Evolutionary conservation across 2,113 vertebrate genomes (phyloP), one percentile per base, ranked within the genome.

Genomic region (Periophthalmus modestus): DNA sequence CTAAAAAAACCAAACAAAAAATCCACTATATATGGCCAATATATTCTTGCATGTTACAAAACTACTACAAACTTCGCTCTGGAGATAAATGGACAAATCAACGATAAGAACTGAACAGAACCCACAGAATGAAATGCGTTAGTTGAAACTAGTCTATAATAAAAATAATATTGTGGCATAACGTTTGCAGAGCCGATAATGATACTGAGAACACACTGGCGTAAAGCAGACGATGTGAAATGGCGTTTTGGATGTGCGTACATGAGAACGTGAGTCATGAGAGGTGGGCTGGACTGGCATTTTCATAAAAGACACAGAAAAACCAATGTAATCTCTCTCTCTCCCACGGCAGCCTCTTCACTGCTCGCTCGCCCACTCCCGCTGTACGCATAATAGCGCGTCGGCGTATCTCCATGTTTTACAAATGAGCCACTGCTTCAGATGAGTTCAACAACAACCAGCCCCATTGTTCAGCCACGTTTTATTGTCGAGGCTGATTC

Each of bases 251-350:
- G 39, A 43, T 2, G 63, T 72, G 73, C 77, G 47, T 87, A 33
- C 18, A 73, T 70, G 82, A 75, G 68, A 34, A 77, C 80, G 79
- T 91, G 89, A 91, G 83, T 89, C 86, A 89, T 80, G 78, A 74
- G 77, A 46, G 61, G 87, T 88, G 72, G 89, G 86, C 71, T 79
- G 69, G 23, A 66, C 82, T 90, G 86, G 86, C 85, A 82, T 68
- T 4, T 15, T 58, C 76, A 86, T 82, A 89, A n/a, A 86, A 90
- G 80, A 77, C 73, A 77, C 72, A 69, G 71, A 77, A 68, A 43
- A 61, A 43, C 68, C 33, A 48, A 83, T 80, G 66, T 69, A 77
- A 78, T 79, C 36, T 65, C 72, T 47, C 66, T 72, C 75, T 87
- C 87, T 88, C 86, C 82, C 85, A 80, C 86, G 83, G 81, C 36